These are phyloP conservation scores for Mugil cephalus DNA, from an alignment of 2,113 vertebrate genomes.

Conservation along the genomic window DNA sequence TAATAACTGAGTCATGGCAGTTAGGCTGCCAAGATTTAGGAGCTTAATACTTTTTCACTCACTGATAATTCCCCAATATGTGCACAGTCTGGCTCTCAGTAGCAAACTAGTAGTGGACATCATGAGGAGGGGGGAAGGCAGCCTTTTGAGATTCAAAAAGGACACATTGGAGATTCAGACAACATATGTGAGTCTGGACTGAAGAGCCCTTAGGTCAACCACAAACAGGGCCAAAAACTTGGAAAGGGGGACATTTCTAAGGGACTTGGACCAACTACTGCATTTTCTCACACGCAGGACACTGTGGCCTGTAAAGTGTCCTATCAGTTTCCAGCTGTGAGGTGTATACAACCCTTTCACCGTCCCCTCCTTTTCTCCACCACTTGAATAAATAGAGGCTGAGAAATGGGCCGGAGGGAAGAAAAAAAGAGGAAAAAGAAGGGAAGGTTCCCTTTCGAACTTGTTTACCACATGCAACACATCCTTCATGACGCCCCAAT, in stretches of 20 bases:
- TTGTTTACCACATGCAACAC: slow-evolving; percentile 67
- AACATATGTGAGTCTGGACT: slow-evolving; percentile 46
- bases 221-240: slow-evolving; percentile 39
- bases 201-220: slow-evolving; percentile 53
- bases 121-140: slow-evolving; percentile 9
- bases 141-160: slow-evolving; percentile 35
- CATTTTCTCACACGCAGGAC: slow-evolving; percentile 75
- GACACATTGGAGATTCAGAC: slow-evolving; percentile 36
- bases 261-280: slow-evolving; percentile 44
- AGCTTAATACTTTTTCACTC: background rate
- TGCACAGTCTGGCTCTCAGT: background rate
- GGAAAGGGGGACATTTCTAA: slow-evolving; percentile 47
- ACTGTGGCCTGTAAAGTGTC: slow-evolving; percentile 67
- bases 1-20: background rate
- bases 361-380: slow-evolving; percentile 67
- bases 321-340: slow-evolving; percentile 82
- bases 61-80: background rate
- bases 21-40: background rate
- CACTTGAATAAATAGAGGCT: slow-evolving; percentile 76
- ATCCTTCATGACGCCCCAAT: slow-evolving; percentile 68
- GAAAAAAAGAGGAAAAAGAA: slow-evolving; percentile 39
- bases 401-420: slow-evolving; percentile 69
- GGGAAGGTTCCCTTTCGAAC: slow-evolving; percentile 56
- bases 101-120: slow-evolving; percentile 14
- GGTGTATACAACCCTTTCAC: slow-evolving; percentile 74